A percentile compares a stretch with the other conserved stretches of the same genome.
Conservation (phyloP, 1,140 invertebrate species). For the Bicyclus anynana region DNA sequence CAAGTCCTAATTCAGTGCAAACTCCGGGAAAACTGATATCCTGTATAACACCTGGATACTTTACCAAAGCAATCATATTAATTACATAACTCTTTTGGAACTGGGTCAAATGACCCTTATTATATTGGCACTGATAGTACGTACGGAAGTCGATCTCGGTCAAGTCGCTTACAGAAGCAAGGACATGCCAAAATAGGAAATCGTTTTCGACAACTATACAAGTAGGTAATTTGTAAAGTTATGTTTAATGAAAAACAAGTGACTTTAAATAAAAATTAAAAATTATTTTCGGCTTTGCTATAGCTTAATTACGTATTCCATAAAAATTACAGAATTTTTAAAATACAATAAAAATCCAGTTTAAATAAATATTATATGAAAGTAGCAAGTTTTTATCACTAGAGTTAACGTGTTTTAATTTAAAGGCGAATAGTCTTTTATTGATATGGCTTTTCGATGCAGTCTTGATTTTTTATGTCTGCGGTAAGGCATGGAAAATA, state of each 20-base stretch:
- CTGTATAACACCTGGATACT: not conserved
- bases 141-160: not conserved
- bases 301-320: too few species aligned
- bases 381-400: too few species aligned
- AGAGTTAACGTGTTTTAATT: too few species aligned
- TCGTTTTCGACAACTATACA: not conserved
- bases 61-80: not conserved
- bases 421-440: too few species aligned
- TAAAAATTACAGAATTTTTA: too few species aligned
- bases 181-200: not conserved
- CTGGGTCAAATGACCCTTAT: not conserved
- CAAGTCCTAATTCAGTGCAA: too few species aligned
- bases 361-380: too few species aligned
- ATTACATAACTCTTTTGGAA: not conserved
- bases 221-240: not conserved
- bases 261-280: not conserved
- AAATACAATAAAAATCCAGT: too few species aligned
- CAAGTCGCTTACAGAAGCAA: not conserved
- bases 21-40: too few species aligned
- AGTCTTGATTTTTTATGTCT: too few species aligned
- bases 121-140: not conserved
- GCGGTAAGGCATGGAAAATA: too few species aligned
- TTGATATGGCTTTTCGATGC: too few species aligned
- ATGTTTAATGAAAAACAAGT: not conserved
- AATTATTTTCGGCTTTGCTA: not conserved